A percentile compares a stretch with the other conserved stretches of the same genome.
Conservation (phyloP, 2,797 vertebrate genomes). For the Chaenodraco wilsoni region DNA sequence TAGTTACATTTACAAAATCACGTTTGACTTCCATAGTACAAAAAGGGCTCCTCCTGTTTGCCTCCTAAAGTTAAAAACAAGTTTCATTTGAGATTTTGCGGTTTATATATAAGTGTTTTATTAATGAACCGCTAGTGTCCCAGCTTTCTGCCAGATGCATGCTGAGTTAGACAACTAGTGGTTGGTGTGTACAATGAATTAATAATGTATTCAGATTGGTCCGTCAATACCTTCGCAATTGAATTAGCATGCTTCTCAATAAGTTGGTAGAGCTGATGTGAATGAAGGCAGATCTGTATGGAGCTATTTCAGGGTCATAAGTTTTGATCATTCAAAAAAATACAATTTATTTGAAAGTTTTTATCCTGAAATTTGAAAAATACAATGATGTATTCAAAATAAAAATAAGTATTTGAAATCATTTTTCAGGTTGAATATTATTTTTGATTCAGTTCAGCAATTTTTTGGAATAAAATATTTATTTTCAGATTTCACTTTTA, state of each 20-base stretch:
- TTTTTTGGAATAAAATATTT: no score
- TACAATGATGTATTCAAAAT: no score
- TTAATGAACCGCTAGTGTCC: neutral
- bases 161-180: neutral
- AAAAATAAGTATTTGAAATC: no score
- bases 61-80: neutral
- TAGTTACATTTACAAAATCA: neutral
- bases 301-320: no score
- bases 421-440: no score
- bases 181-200: slow-evolving; percentile 6
- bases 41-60: neutral
- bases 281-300: slow-evolving; percentile 18
- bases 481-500: no score
- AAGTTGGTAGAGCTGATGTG: slow-evolving; percentile 16
- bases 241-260: neutral
- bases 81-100: neutral
- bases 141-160: neutral
- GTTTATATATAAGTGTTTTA: neutral
- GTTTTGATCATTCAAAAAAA: no score
- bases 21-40: neutral
- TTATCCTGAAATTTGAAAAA: no score
- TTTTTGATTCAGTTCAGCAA: no score
- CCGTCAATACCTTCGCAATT: slow-evolving; percentile 1
- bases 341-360: no score
- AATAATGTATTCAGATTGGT: slow-evolving; percentile 4